Evolutionary conservation across 2,797 vertebrate genomes (phyloP), one percentile per base, ranked within the genome.

Genomic region (Argentina silus): DNA sequence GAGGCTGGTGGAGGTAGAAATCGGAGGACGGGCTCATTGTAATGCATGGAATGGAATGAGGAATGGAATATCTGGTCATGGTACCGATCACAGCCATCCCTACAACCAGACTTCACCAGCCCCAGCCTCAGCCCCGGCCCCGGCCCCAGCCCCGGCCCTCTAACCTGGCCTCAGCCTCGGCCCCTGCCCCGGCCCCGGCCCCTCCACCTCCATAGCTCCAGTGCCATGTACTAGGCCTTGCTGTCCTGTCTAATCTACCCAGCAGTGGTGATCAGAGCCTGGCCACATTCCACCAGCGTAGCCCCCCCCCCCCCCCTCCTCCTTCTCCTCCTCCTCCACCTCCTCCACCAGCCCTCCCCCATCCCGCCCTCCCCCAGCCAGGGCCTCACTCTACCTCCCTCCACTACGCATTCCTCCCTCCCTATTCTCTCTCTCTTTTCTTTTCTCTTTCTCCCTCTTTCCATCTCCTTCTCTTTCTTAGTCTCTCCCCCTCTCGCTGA

Each of bases 201-300:
- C 47, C 6, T 11, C 44, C 23, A 6, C 19, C 19, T 15, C 57
- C 17, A 12, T 36, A 42, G 6, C 5, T 42, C 44, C 55, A 77
- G 53, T 72, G 60, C 60, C 72, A 59, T 71, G 69, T 62, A n/a
- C 66, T 36, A 36, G 27, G 83, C 78, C 75, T 75, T 48, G 82
- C 90, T 91, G 91, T 93, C 92, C 86, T 70, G 80, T 87, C 90
- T 87, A 91, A 93, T 91, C 90, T 86, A 81, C 70, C 82, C 81
- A 81, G 86, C 73, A 85, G 88, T 87, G 82, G 43, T 91, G 92
- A 93, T 93, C 88, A 93, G 88, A 93, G 88, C 69, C 87, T 86
- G 85, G 87, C 85, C 81, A 89, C 92, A 93, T 93, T 93, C 93
- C 93, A 91, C 75, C 79, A 83, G 80, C 85, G 82, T 57, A 66